Percentiles rank a stretch among this genome's conserved stretches.
Evolutionary conservation across 1,140 invertebrate genomes (phyloP).

Genomic region (Dinoponera quadriceps): DNA sequence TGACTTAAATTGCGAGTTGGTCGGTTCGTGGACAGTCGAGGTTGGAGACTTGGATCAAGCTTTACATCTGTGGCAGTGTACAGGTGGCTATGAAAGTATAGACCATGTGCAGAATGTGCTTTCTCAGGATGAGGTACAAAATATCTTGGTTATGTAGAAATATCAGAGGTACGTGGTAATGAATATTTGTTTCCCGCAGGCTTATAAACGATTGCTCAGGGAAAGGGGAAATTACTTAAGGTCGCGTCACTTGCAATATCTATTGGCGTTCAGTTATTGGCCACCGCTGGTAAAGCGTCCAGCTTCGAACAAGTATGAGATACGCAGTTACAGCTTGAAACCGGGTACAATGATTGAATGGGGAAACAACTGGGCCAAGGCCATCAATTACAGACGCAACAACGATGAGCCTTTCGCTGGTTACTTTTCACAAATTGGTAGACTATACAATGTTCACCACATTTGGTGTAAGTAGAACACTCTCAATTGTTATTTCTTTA

Average conservation of each 20-base stretch:
- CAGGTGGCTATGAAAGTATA: conserved; percentile 95
- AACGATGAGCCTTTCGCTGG: conserved; percentile 98
- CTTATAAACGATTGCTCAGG: conserved; percentile 91
- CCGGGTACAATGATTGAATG: conserved; percentile 99
- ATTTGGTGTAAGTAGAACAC: conserved; percentile 95
- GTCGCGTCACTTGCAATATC: conserved; percentile 96
- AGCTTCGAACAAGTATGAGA: conserved; percentile 96
- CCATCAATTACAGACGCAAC: conserved; percentile 95
- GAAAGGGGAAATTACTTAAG: conserved; percentile 94
- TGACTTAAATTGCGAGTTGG: conserved; percentile 90
- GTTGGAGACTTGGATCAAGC: conserved; percentile 99
- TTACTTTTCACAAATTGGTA: conserved; percentile 98
- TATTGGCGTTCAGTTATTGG: conserved; percentile 96
- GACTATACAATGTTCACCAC: conserved; percentile 98
- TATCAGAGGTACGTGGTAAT: neutral
- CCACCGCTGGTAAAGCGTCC: conserved; percentile 91
- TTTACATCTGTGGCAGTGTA: conserved; percentile 97
- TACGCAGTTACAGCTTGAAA: conserved; percentile 96
- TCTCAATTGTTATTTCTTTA: neutral
- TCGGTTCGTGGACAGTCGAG: conserved; percentile 95
- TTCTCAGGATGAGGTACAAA: conserved; percentile 89
- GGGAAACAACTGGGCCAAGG: conserved; percentile 99
- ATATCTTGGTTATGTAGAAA: conserved; percentile 24
- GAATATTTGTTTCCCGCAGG: conserved; percentile 85
- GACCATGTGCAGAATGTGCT: conserved; percentile 92